Evolutionary conservation across 2,797 vertebrate genomes (phyloP).

Genomic region (Platalea minor): DNA sequence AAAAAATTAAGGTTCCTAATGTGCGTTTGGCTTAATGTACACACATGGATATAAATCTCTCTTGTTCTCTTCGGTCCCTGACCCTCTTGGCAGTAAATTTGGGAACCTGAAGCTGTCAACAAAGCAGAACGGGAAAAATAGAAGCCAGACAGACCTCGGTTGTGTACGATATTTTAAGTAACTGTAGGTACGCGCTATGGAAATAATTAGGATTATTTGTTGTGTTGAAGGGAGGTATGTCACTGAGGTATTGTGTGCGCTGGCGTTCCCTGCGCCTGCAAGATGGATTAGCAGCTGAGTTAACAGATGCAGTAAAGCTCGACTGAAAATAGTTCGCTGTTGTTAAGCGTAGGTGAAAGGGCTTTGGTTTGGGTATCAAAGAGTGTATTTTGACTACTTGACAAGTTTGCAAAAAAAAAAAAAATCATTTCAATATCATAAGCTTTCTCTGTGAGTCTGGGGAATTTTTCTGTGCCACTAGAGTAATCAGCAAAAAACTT

Average conservation of each 20-base stretch:
- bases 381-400: conserved; percentile 43
- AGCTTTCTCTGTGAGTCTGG: neutral
- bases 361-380: conserved; percentile 46
- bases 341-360: conserved; percentile 41
- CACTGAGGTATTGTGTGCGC: conserved; percentile 34
- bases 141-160: conserved; percentile 50
- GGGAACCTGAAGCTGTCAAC: conserved; percentile 53
- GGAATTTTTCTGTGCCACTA: conserved; percentile 21
- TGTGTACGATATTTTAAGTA: conserved; percentile 54
- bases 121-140: conserved; percentile 57
- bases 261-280: neutral
- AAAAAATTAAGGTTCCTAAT: conserved; percentile 61
- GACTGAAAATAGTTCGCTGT: conserved; percentile 56
- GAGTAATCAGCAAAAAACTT: conserved; percentile 17
- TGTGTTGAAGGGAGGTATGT: conserved; percentile 46
- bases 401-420: neutral
- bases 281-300: conserved; percentile 62
- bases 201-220: conserved; percentile 69
- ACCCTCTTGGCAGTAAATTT: conserved; percentile 58
- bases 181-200: conserved; percentile 21
- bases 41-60: conserved; percentile 56
- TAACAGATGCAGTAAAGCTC: conserved; percentile 49
- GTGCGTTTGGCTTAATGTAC: conserved; percentile 30
- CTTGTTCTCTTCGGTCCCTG: conserved; percentile 4
- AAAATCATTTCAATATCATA: neutral